Percentiles rank a stretch among this genome's conserved stretches.
These are phyloP conservation scores for Stomatorhinus walkeri DNA, from an alignment of 2,797 vertebrate species.

Conservation along the genomic window DNA sequence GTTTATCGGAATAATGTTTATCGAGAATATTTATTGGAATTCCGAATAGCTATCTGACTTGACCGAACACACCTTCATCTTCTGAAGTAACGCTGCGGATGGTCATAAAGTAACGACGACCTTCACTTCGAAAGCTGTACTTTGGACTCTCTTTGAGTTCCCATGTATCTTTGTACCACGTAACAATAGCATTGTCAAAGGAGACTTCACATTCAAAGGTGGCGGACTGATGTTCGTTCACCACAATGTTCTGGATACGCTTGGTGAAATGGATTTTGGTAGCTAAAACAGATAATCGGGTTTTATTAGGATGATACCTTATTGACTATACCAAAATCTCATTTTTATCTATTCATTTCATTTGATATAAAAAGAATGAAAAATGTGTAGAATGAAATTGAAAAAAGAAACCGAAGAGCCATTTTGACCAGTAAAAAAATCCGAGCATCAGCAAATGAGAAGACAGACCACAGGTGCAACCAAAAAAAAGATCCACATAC, in stretches of 20 bases:
- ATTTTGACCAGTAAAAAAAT: neutral
- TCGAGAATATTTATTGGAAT: slow-evolving; percentile 8
- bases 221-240: slow-evolving; percentile 89
- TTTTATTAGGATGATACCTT: slow-evolving; percentile 38
- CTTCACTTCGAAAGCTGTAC: slow-evolving; percentile 91
- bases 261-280: slow-evolving; percentile 98
- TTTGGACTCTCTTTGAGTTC: slow-evolving; percentile 89
- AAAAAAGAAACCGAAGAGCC: neutral
- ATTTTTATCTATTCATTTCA: neutral
- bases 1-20: slow-evolving; percentile 13
- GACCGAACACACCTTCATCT: slow-evolving; percentile 84
- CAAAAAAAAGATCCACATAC: slow-evolving; percentile 9
- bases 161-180: slow-evolving; percentile 95
- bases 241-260: slow-evolving; percentile 96
- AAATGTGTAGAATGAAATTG: slow-evolving; percentile 1
- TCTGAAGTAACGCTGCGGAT: slow-evolving; percentile 91
- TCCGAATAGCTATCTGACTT: slow-evolving; percentile 16
- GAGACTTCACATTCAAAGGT: slow-evolving; percentile 97
- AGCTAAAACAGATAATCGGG: slow-evolving; percentile 72
- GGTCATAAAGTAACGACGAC: slow-evolving; percentile 95
- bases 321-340: neutral
- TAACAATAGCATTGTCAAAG: slow-evolving; percentile 93
- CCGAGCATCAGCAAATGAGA: neutral
- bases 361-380: neutral
- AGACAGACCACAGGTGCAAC: neutral